Evolutionary conservation across 2,888 invertebrate species (phyloP), one percentile per base, ranked within the genome.

Genomic region (Ormia ochracea): DNA sequence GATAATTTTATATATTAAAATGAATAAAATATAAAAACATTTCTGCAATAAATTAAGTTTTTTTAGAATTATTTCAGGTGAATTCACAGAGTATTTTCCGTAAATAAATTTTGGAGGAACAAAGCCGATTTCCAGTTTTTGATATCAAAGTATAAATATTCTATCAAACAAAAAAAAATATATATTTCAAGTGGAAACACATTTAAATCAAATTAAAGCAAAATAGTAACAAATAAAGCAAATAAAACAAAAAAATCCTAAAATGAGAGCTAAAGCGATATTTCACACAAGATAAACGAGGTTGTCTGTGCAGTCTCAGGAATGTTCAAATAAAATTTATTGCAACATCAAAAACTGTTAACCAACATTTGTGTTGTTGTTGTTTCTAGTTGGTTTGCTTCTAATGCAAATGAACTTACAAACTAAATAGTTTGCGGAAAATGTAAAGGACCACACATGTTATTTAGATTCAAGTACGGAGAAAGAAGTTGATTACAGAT

Each of bases 321-420:
- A 80, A 80, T 80, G 68, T 80, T 76, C 50, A 73, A 80, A 80
- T 73, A 69, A 80, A 73, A 80, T 80, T 80, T 80, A 80, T 80
- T 80, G 58, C 63, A 68, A 72, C 52, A 68, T 68, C 52, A 68
- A 70, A 74, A 70, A 68, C 52, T 74, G 69, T 45, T 79, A 70
- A 79, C 58, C 74, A 79, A 65, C 58, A 26, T 50, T 70, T 21
- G 41, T n/a, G n/a, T 26, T 41, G 31, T 10, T 54, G 70, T 43
- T 26, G n/a, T 36, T 36, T 69, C 26, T 33, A 65, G 50, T 74
- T 58, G 56, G 50, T 74, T 58, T 26, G 3, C 17, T 59, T 70
- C 26, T 61, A 61, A 61, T 38, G n/a, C 17, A 61, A 72, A 41
- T 38, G n/a, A 59, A 28, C n/a, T 72, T 19, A 17, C n/a, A n/a